Conservation (phyloP, 1,140 invertebrate genomes). For the Adoxophyes honmai region DNA sequence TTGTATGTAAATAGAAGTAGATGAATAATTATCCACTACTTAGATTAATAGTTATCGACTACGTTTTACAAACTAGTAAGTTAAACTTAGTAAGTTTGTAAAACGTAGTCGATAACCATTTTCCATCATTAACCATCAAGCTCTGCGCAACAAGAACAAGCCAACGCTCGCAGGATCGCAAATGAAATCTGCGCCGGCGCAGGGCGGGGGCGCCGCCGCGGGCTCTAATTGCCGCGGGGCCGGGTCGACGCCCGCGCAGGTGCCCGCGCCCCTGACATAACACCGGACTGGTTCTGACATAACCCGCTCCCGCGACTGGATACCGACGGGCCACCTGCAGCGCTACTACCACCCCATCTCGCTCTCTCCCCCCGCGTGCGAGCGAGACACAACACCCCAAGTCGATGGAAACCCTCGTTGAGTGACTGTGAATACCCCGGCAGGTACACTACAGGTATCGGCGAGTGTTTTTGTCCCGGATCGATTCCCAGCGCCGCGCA, state of each 20-base stretch:
- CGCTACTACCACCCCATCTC: neutral
- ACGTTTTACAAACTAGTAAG: too few relatives aligned
- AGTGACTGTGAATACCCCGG: neutral
- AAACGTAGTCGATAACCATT: too few relatives aligned
- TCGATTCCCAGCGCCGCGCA: slow-evolving; percentile 4
- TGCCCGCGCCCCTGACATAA: slow-evolving; percentile 21
- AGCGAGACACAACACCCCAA: too few relatives aligned
- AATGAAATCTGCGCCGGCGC: slow-evolving; percentile 3
- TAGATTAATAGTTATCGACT: too few relatives aligned
- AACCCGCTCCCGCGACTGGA: slow-evolving; percentile 6
- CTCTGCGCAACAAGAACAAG: too few relatives aligned
- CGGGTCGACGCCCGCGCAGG: slow-evolving; percentile 18
- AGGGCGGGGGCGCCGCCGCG: neutral
- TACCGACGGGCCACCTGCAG: neutral
- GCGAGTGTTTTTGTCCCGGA: slow-evolving; percentile 6
- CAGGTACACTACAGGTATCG: slow-evolving; percentile 4
- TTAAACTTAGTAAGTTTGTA: too few relatives aligned
- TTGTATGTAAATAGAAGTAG: too few relatives aligned
- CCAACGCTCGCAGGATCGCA: neutral
- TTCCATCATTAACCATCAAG: too few relatives aligned
- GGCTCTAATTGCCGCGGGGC: neutral
- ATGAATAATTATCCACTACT: too few relatives aligned
- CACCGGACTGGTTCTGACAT: slow-evolving; percentile 24
- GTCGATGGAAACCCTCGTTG: too few relatives aligned
- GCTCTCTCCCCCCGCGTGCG: neutral